Evolutionary conservation across 1,140 invertebrate species (phyloP).

Genomic region (Portunus trituberculatus): DNA sequence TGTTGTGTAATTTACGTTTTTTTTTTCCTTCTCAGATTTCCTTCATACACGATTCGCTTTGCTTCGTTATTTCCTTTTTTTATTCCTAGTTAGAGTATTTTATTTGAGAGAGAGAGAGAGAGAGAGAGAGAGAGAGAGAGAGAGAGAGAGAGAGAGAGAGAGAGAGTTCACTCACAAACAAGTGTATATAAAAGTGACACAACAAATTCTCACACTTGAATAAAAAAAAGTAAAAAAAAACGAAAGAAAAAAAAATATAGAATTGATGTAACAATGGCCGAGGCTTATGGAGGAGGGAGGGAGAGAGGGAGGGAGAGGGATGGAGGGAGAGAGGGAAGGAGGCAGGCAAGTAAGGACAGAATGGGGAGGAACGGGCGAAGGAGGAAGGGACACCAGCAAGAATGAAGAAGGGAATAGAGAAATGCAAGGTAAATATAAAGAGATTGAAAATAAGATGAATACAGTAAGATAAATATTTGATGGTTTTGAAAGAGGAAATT

Average conservation of each 20-base stretch:
- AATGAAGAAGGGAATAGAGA: not conserved
- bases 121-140: conserved; percentile 28
- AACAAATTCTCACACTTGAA: not conserved
- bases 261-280: not conserved
- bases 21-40: too few species aligned
- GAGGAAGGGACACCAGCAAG: not conserved
- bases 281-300: not conserved
- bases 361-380: not conserved
- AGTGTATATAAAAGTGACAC: not conserved
- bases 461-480: not conserved
- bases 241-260: not conserved
- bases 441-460: too few species aligned
- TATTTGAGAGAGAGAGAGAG: not conserved
- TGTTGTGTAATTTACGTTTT: too few species aligned
- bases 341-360: not conserved
- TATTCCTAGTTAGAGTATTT: not conserved
- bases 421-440: not conserved
- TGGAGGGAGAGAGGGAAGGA: not conserved
- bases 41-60: too few species aligned
- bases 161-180: not conserved
- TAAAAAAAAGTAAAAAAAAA: not conserved
- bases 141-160: conserved; percentile 15
- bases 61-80: too few species aligned
- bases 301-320: not conserved
- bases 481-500: not conserved